A percentile compares a stretch with the other conserved stretches of the same genome.
Evolutionary conservation across 2,797 vertebrate species (phyloP).

Genomic region (Hydrolagus colliei): DNA sequence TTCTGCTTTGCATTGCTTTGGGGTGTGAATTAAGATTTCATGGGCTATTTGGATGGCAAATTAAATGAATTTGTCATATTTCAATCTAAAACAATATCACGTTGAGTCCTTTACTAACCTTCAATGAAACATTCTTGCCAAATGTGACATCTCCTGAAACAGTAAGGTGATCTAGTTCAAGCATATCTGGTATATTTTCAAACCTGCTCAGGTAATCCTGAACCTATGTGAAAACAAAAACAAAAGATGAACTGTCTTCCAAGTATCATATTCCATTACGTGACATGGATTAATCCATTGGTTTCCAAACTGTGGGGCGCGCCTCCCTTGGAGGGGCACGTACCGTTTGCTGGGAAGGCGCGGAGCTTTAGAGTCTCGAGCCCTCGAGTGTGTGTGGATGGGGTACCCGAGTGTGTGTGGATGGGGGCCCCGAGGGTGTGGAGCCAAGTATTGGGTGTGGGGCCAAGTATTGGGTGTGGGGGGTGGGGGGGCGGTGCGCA

Average conservation of each 20-base stretch:
- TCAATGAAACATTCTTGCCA: constrained; percentile 89
- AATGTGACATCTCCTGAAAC: constrained; percentile 97
- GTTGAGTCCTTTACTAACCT: constrained; percentile 56
- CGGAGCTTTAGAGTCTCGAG: too few species aligned
- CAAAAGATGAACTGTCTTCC: neutral
- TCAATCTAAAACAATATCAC: neutral
- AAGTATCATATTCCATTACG: neutral
- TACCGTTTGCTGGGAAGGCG: too few species aligned
- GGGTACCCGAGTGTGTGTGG: too few species aligned
- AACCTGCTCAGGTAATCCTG: constrained; percentile 89
- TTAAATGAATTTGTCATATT: neutral
- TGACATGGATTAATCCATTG: neutral
- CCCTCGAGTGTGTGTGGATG: too few species aligned
- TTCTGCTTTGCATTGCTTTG: neutral
- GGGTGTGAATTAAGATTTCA: neutral
- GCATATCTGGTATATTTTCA: constrained; percentile 96
- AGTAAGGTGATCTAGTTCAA: constrained; percentile 95
- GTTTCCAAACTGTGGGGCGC: too few species aligned
- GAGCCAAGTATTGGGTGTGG: too few species aligned
- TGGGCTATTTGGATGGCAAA: neutral
- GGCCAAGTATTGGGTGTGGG: too few species aligned
- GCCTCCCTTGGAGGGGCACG: too few species aligned
- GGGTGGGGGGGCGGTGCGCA: too few species aligned
- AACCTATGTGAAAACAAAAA: constrained; percentile 60
- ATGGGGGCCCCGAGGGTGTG: too few species aligned